A percentile compares a stretch with the other conserved stretches of the same genome.
These are phyloP conservation scores for Cyprinodon tularosa DNA, from an alignment of 2,113 vertebrate species.

Conservation along the genomic window DNA sequence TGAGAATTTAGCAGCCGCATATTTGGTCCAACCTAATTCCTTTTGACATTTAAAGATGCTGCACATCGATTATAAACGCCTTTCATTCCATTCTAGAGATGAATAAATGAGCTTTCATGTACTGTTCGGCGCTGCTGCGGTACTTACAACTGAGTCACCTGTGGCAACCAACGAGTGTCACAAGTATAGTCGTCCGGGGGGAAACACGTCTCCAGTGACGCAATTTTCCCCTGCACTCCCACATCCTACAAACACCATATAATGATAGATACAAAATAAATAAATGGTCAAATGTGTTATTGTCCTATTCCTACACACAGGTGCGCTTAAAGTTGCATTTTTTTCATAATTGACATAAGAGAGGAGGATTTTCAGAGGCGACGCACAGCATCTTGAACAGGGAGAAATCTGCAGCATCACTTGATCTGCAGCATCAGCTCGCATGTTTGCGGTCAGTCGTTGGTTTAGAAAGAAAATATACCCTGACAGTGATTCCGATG, in stretches of 20 bases:
- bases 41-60: rapidly evolving
- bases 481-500: slow-evolving; percentile 41
- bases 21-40: background rate
- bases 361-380: slow-evolving; percentile 44
- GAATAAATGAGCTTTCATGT: slow-evolving; percentile 27
- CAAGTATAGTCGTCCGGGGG: slow-evolving; percentile 41
- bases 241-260: background rate
- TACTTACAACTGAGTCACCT: slow-evolving; percentile 27
- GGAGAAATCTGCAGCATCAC: slow-evolving; percentile 53
- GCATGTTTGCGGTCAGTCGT: slow-evolving; percentile 20
- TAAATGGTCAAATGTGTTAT: rapidly evolving
- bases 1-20: background rate
- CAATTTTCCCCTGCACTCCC: background rate
- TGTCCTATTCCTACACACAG: background rate
- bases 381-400: slow-evolving; percentile 32
- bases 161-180: slow-evolving; percentile 41
- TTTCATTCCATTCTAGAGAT: background rate
- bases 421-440: slow-evolving; percentile 52
- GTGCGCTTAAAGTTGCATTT: background rate
- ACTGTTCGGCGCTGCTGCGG: background rate
- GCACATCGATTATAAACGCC: too few relatives aligned
- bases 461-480: background rate
- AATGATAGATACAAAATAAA: background rate
- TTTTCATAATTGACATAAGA: background rate
- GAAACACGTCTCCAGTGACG: slow-evolving; percentile 41